These are phyloP conservation scores for Tachycineta bicolor DNA, from an alignment of 2,113 vertebrate genomes.

Conservation along the genomic window DNA sequence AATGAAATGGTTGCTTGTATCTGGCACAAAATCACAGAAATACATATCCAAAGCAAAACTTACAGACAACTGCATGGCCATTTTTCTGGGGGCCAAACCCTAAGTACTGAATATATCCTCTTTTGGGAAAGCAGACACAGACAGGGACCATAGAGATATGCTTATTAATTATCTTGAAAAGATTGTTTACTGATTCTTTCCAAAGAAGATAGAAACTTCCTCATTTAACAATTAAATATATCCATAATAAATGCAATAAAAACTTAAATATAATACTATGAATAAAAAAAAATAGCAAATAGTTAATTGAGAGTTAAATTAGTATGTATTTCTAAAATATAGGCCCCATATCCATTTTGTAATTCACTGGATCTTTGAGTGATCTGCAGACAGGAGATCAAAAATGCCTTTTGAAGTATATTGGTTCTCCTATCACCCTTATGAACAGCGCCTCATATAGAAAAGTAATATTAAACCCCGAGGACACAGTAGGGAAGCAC, in stretches of 20 bases:
- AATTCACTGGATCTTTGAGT: background rate
- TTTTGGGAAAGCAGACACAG: background rate
- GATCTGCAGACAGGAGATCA: background rate
- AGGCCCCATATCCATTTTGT: background rate
- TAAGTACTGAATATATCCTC: background rate
- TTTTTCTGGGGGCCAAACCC: background rate
- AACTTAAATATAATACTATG: background rate
- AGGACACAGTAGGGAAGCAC: slow-evolving; percentile 23
- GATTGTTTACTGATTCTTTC: background rate
- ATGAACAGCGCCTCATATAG: background rate
- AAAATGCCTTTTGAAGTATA: slow-evolving; percentile 40
- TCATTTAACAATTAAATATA: background rate
- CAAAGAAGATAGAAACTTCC: background rate
- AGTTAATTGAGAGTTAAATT: background rate
- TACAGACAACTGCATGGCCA: background rate
- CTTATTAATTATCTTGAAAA: background rate
- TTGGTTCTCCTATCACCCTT: slow-evolving; percentile 22
- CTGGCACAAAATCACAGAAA: background rate
- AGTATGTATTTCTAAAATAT: background rate
- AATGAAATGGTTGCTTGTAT: background rate
- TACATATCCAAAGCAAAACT: background rate
- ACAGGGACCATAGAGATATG: background rate
- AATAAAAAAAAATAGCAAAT: background rate
- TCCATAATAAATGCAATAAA: background rate
- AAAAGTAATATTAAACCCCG: background rate